phyloP scores from a whole-genome alignment of 2,888 invertebrate species.

The Thecocarcelia acutangulata region DNA sequence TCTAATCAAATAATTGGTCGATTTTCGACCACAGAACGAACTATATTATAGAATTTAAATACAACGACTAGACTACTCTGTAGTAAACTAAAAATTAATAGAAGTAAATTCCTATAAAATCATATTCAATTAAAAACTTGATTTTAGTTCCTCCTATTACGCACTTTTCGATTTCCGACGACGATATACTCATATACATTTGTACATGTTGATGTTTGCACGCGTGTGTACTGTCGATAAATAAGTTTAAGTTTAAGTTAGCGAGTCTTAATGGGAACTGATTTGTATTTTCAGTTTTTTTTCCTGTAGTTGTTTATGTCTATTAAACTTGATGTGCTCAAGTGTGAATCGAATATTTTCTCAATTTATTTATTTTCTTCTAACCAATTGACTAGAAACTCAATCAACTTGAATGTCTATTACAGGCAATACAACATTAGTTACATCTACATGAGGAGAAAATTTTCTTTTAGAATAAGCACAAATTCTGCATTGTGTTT shows the following conservation, averaged over 20 bases:
- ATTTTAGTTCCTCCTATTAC: too few species aligned
- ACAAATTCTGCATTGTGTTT: slow-evolving; percentile 5
- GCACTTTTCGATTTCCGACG: too few species aligned
- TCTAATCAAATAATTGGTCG: too few species aligned
- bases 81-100: too few species aligned
- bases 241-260: slow-evolving; percentile 10
- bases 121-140: too few species aligned
- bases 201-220: too few species aligned
- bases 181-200: too few species aligned
- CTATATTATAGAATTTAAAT: too few species aligned
- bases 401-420: slow-evolving; percentile 73
- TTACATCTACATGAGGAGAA: slow-evolving; percentile 36
- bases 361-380: slow-evolving; percentile 72
- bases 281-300: slow-evolving; percentile 14
- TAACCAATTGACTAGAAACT: slow-evolving; percentile 72
- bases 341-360: slow-evolving; percentile 72
- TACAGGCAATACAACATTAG: slow-evolving; percentile 65
- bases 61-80: too few species aligned
- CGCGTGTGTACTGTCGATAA: neutral
- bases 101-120: too few species aligned
- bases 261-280: slow-evolving; percentile 4
- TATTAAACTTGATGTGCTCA: slow-evolving; percentile 67
- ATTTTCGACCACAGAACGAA: too few species aligned
- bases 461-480: neutral
- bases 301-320: slow-evolving; percentile 43